Evolutionary conservation across 2,113 vertebrate genomes (phyloP), one percentile per base, ranked within the genome.

Genomic region (Siphamia tubifer): DNA sequence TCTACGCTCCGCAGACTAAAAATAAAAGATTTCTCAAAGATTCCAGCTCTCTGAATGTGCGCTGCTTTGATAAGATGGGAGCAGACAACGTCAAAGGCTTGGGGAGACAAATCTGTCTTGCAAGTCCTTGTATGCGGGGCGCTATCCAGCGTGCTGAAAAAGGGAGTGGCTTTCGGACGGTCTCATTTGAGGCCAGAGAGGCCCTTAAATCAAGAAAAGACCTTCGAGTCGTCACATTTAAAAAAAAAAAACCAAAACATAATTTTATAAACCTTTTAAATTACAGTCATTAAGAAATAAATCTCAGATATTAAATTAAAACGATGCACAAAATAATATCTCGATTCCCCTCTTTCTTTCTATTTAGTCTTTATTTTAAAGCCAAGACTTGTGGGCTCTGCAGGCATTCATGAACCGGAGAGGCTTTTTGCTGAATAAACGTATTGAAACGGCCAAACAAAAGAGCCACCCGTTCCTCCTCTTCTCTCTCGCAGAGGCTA

Each of bases 391-490:
- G 67, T 87, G 74, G 66, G 81, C 84, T 91, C 85, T 86, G 86
- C 84, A 77, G 82, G 89, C 88, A 91, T 91, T 90, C 85, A 88
- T 75, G 84, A 84, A 84, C 43, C 77, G 73, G 38, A 78, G 88
- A 81, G 81, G 75, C 80, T 88, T 91, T 91, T 89, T 88, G 89
- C 92, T 94, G 92, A 93, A 93, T 93, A 93, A 93, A 92, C 86
- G 92, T 92, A 93, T 93, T 93, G 92, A 94, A 84, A 86, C 58
- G 68, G 78, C 73, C 89, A 88, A 93, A 94, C 92, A 94, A 94
- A 93, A 93, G 92, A 93, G 92, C 89, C 92, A 94, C 92, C 92
- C 92, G 92, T 93, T 92, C 92, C 92, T 91, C 90, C 86, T 91
- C 90, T 87, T 92, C 89, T 87, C 81, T 58, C 89, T 87, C 87